Percentiles rank a stretch among this genome's conserved stretches.
phyloP scores from a whole-genome alignment of 2,797 vertebrate genomes.

The Myotis daubentonii region DNA sequence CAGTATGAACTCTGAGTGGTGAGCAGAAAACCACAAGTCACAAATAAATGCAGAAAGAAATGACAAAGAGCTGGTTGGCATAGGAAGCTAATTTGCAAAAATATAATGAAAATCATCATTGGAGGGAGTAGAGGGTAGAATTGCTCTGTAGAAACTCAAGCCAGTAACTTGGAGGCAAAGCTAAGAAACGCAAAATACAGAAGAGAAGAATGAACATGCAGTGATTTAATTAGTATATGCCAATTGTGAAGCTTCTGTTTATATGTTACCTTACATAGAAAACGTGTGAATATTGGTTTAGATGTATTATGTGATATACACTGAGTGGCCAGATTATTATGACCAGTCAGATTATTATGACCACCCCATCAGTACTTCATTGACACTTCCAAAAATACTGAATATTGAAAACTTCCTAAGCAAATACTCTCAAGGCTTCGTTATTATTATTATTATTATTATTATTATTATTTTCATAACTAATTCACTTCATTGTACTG shows the following conservation, averaged over 20 bases:
- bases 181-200: neutral
- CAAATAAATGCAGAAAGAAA: neutral
- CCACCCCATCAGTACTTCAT: too few relatives aligned
- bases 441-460: too few relatives aligned
- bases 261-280: neutral
- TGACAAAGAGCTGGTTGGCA: neutral
- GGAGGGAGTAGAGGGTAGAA: neutral
- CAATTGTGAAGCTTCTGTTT: neutral
- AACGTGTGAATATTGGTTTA: neutral
- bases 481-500: too few relatives aligned
- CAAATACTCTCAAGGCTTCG: too few relatives aligned
- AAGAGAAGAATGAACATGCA: neutral
- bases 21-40: neutral
- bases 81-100: neutral
- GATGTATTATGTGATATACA: neutral
- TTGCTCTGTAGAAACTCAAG: neutral
- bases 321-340: too few relatives aligned
- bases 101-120: neutral
- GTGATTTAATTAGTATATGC: neutral
- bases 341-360: too few relatives aligned
- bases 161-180: neutral
- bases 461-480: too few relatives aligned
- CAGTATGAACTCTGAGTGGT: neutral
- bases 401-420: too few relatives aligned
- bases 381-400: too few relatives aligned